Evolutionary conservation across 2,113 vertebrate species (phyloP), one percentile per base, ranked within the genome.

Genomic region (Malurus melanocephalus): DNA sequence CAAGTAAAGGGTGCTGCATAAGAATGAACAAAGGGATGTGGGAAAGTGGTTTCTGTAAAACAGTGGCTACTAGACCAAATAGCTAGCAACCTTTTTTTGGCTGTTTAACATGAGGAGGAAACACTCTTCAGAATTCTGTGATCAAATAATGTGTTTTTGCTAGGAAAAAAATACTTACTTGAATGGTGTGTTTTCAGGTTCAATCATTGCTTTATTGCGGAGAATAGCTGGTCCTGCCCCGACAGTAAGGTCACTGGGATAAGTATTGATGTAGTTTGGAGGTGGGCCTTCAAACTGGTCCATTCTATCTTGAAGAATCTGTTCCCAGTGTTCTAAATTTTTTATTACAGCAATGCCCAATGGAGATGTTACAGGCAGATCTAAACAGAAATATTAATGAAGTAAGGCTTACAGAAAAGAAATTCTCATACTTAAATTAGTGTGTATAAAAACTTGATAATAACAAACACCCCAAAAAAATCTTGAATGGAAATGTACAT

Each of bases 181-280:
- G 97, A 99, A 99, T 3, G 99, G 99, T 26, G 99, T 99, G 96
- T 99, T 99, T 95, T 99, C 99, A 35, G 99, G 98, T 89, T 99
- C 99, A 85, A 99, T 97, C 99, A 99, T 99, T 57, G 99, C 99
- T 97, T 99, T 99, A 93, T 99, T 99, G 80, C 99, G 97, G 57
- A 99, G 98, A 56, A 98, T 68, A 86, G 99, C 98, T 30, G 99
- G 99, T 62, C 98, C 98, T 19, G 98, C 98, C 60, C 98, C 98
- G 14, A 95, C 87, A 8, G 97, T 98, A 67, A 98, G 61, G 90
- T 99, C 99, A 79, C 97, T 97, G 22, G 99, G 98, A 38, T 97
- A 99, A 46, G 98, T 98, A 93, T 98, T 99, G 93, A 99, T 98
- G 95, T 99, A 99, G 95, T 99, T 99, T 52, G 98, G 98, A 45